A percentile compares a stretch with the other conserved stretches of the same genome.
Conservation (phyloP, 2,888 invertebrate species). For the Andrena trimmerana region DNA sequence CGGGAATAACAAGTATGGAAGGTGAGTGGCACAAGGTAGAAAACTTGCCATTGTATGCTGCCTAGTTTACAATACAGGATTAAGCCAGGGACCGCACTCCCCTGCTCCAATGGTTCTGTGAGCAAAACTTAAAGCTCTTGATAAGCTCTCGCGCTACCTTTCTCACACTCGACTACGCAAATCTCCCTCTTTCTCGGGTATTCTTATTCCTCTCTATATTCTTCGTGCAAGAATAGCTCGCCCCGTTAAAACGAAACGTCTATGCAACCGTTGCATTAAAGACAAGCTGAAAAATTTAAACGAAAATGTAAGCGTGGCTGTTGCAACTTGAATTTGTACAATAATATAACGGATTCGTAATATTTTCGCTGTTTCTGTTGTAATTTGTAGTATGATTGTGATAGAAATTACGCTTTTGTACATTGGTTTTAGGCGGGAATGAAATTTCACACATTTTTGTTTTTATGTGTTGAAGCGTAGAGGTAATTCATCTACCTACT, state of each 20-base stretch:
- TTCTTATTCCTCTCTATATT: conserved; percentile 20
- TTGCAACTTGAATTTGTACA: no score
- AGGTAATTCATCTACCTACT: no score
- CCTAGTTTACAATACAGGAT: conserved; percentile 83
- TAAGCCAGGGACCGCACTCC: conserved; percentile 76
- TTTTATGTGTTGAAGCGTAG: no score
- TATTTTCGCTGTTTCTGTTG: no score
- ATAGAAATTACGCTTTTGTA: no score
- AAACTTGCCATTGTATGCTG: conserved; percentile 80
- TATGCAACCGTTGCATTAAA: neutral
- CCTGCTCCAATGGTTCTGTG: conserved; percentile 62
- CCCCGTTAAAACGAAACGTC: conserved; percentile 6
- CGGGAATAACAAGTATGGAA: conserved; percentile 63
- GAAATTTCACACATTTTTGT: no score
- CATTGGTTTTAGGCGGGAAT: no score
- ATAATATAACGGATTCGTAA: no score
- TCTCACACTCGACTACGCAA: conserved; percentile 56
- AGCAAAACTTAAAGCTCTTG: conserved; percentile 82
- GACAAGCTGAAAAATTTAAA: no score
- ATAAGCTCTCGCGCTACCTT: conserved; percentile 78
- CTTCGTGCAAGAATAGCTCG: conserved; percentile 30
- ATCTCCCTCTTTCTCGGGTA: conserved; percentile 49
- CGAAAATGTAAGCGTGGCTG: no score
- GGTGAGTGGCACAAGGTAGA: conserved; percentile 71
- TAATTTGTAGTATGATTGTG: no score